phyloP scores from a whole-genome alignment of 2,888 invertebrate genomes.

The Andrena minutula region DNA sequence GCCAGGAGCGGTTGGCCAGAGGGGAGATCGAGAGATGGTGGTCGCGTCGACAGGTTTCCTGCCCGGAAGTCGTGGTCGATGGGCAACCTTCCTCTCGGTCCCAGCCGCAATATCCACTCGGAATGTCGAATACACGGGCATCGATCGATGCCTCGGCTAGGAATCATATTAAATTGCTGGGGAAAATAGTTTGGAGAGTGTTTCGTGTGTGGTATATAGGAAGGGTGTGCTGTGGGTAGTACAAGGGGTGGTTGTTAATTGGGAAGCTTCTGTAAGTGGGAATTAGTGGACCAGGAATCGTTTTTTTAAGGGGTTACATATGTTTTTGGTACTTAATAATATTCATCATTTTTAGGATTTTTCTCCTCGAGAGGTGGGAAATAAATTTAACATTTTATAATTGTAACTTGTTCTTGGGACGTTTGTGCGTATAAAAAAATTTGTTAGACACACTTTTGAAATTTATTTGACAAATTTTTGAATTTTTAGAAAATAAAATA shows the following conservation, averaged over 20 bases:
- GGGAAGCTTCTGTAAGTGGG: not conserved
- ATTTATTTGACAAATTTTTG: too few species aligned
- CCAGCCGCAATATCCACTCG: slow-evolving; percentile 21
- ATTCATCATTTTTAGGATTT: too few species aligned
- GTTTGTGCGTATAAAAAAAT: too few species aligned
- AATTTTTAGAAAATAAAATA: too few species aligned
- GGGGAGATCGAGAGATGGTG: slow-evolving; percentile 13
- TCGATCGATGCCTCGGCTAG: not conserved
- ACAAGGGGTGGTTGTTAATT: not conserved
- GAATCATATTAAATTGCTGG: not conserved
- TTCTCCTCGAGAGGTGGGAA: too few species aligned
- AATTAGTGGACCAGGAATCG: slow-evolving; percentile 1
- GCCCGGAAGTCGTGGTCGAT: slow-evolving; percentile 54
- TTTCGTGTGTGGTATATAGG: not conserved
- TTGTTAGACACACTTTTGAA: too few species aligned
- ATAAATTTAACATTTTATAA: too few species aligned
- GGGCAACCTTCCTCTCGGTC: slow-evolving; percentile 18
- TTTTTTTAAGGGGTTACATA: not conserved
- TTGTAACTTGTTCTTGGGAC: too few species aligned
- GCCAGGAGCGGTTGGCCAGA: not conserved
- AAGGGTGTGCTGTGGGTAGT: not conserved
- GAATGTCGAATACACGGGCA: not conserved
- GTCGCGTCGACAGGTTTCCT: slow-evolving; percentile 53
- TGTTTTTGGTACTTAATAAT: too few species aligned
- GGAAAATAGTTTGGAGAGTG: not conserved